phyloP scores from a whole-genome alignment of 2,797 vertebrate genomes.

The Chromis chromis region DNA sequence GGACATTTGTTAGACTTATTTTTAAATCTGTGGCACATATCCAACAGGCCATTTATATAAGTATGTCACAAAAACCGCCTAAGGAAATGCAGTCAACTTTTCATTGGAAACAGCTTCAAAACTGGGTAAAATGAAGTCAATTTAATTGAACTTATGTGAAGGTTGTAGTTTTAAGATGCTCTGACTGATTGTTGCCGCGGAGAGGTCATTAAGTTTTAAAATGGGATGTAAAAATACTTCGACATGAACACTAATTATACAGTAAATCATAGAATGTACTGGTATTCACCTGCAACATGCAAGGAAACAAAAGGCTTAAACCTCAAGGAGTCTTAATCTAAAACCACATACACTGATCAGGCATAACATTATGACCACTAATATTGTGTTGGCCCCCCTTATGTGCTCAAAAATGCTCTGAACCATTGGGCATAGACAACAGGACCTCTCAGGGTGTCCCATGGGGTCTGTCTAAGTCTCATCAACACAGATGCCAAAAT shows the following conservation, averaged over 20 bases:
- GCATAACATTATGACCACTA: too few relatives aligned
- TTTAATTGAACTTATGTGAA: background rate
- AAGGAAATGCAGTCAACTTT: slow-evolving; percentile 21
- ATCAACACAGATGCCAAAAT: too few relatives aligned
- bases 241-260: background rate
- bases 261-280: background rate
- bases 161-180: background rate
- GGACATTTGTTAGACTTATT: slow-evolving; percentile 51
- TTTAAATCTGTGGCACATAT: slow-evolving; percentile 57
- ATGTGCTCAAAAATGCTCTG: too few relatives aligned
- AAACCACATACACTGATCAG: too few relatives aligned
- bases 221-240: background rate
- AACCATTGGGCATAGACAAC: too few relatives aligned
- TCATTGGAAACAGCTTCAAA: slow-evolving; percentile 21
- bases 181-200: background rate
- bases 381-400: too few relatives aligned
- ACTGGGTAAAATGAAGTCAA: slow-evolving; percentile 16
- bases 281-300: background rate
- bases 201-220: background rate
- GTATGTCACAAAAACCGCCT: slow-evolving; percentile 54
- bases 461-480: too few relatives aligned
- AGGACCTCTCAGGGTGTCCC: too few relatives aligned
- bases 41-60: slow-evolving; percentile 45
- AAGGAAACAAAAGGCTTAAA: background rate
- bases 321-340: too few relatives aligned